A percentile compares a stretch with the other conserved stretches of the same genome.
Evolutionary conservation across 2,888 invertebrate species (phyloP).

Genomic region (Hydroisotoma schaefferi): DNA sequence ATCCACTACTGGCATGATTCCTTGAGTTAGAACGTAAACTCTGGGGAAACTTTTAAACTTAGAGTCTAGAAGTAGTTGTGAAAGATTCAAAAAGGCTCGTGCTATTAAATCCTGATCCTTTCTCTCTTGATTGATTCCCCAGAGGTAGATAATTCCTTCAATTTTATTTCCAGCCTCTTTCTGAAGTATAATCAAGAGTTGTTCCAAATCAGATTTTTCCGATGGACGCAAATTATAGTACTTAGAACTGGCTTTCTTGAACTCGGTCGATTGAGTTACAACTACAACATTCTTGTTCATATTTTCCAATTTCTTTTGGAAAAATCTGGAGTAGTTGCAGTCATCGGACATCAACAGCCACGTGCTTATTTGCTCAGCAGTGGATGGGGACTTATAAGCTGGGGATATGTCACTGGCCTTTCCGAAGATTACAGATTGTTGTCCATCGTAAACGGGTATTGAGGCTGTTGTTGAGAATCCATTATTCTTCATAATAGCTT

Average conservation of each 20-base stretch:
- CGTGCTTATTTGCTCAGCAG: background rate
- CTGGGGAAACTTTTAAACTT: constrained; percentile 30
- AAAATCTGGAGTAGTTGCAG: background rate
- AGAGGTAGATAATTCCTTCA: constrained; percentile 34
- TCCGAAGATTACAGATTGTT: constrained; percentile 3
- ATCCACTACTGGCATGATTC: constrained; percentile 26
- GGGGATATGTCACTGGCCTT: background rate
- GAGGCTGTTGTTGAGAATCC: background rate
- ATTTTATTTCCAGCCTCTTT: constrained; percentile 8
- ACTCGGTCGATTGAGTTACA: background rate
- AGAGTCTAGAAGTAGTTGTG: constrained; percentile 22
- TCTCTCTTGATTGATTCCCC: constrained; percentile 19
- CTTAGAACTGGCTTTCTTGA: background rate
- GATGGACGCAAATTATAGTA: constrained; percentile 16
- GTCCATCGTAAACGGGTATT: background rate
- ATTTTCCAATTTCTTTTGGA: constrained; percentile 1
- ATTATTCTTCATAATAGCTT: background rate
- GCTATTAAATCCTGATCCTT: constrained; percentile 12
- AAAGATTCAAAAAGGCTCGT: constrained; percentile 22
- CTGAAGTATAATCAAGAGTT: constrained; percentile 6
- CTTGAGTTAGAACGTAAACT: constrained; percentile 25
- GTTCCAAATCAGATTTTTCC: constrained; percentile 17
- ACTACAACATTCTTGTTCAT: constrained; percentile 10
- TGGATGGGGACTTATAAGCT: background rate
- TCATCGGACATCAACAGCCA: constrained; percentile 1